Conservation (phyloP, 2,113 vertebrate genomes). For the Sander vitreus region DNA sequence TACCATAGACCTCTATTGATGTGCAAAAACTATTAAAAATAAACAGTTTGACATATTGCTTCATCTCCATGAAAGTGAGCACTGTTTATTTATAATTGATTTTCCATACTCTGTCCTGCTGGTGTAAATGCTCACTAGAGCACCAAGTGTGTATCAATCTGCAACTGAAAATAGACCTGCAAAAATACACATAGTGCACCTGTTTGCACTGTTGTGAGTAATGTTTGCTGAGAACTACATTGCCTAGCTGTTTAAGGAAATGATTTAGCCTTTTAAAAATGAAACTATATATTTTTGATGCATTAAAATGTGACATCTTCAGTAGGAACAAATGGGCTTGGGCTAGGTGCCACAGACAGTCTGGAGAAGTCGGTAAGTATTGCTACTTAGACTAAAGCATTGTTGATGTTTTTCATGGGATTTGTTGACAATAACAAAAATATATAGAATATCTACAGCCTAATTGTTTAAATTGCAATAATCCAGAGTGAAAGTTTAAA, state of each 20-base stretch:
- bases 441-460: neutral
- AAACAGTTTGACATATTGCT: neutral
- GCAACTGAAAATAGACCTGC: neutral
- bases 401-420: neutral
- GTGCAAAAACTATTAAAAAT: neutral
- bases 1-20: neutral
- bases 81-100: neutral
- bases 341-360: neutral
- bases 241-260: too few relatives aligned
- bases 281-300: neutral
- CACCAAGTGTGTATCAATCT: slow-evolving; percentile 1
- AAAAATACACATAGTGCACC: neutral
- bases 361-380: neutral
- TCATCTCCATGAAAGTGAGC: neutral
- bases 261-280: neutral
- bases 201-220: neutral
- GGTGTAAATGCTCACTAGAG: neutral
- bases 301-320: neutral
- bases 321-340: neutral
- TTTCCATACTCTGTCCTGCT: neutral
- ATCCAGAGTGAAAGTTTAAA: neutral
- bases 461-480: neutral
- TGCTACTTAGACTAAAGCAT: neutral
- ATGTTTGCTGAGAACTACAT: neutral
- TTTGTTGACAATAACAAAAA: neutral